Conservation (phyloP, 2,797 vertebrate genomes). For the Oreochromis grahami region DNA sequence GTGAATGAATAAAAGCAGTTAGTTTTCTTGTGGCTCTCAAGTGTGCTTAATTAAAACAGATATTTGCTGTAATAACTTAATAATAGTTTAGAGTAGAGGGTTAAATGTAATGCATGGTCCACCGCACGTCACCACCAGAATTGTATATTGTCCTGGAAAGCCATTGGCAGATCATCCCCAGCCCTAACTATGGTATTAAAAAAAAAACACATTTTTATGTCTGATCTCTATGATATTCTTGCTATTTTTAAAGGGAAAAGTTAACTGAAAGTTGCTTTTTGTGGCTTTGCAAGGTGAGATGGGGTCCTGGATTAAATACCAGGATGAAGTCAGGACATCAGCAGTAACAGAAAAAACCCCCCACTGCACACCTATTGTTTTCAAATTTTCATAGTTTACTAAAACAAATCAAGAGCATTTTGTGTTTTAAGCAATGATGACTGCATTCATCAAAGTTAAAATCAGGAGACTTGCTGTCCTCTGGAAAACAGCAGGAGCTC, state of each 20-base stretch:
- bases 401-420: not conserved
- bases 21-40: not conserved
- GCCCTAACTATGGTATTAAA: not conserved
- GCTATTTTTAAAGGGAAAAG: not conserved
- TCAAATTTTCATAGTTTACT: not conserved
- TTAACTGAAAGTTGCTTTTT: not conserved
- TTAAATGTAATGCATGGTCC: not conserved
- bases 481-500: slow-evolving; percentile 7
- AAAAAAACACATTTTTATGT: not conserved
- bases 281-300: not conserved
- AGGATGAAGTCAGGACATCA: not conserved
- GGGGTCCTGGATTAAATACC: not conserved
- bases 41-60: not conserved
- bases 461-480: not conserved
- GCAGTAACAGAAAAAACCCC: rapidly evolving
- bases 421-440: not conserved
- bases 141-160: not conserved
- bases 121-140: not conserved
- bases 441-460: not conserved
- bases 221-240: not conserved
- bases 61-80: not conserved
- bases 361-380: not conserved
- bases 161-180: not conserved
- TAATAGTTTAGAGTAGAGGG: not conserved
- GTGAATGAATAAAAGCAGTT: not conserved